phyloP scores from a whole-genome alignment of 2,113 vertebrate genomes.

The Ceuthmochares aereus region DNA sequence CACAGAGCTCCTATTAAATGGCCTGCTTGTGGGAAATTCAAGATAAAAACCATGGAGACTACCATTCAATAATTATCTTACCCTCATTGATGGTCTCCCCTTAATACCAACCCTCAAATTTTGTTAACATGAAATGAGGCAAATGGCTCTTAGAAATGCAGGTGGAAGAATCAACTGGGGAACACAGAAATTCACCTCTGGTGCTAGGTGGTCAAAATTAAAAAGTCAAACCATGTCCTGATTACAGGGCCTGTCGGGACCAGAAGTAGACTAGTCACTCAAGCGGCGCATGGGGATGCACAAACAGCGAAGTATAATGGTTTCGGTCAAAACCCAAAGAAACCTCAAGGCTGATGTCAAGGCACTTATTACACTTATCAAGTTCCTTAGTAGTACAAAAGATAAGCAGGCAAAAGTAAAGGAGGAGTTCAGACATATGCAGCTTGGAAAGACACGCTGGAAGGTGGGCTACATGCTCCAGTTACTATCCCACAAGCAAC shows the following conservation, averaged over 20 bases:
- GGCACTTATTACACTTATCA: background rate
- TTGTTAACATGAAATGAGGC: background rate
- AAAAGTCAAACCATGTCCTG: background rate
- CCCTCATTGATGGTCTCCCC: background rate
- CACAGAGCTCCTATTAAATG: background rate
- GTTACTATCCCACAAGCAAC: background rate
- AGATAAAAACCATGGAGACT: background rate
- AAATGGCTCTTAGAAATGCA: background rate
- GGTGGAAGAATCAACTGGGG: background rate
- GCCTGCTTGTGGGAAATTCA: background rate
- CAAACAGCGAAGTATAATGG: background rate
- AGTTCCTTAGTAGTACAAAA: background rate
- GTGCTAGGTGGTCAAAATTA: background rate
- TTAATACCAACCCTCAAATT: background rate
- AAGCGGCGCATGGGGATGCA: background rate
- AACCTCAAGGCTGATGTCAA: background rate
- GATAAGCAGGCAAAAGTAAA: background rate
- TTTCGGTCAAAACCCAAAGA: background rate
- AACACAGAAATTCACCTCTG: background rate
- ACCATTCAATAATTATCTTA: background rate
- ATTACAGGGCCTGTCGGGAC: background rate
- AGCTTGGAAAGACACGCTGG: background rate
- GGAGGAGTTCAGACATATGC: background rate
- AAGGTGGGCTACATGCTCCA: background rate
- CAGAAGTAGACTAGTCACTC: background rate